phyloP scores from a whole-genome alignment of 2,113 vertebrate species.

The Ginglymostoma cirratum region DNA sequence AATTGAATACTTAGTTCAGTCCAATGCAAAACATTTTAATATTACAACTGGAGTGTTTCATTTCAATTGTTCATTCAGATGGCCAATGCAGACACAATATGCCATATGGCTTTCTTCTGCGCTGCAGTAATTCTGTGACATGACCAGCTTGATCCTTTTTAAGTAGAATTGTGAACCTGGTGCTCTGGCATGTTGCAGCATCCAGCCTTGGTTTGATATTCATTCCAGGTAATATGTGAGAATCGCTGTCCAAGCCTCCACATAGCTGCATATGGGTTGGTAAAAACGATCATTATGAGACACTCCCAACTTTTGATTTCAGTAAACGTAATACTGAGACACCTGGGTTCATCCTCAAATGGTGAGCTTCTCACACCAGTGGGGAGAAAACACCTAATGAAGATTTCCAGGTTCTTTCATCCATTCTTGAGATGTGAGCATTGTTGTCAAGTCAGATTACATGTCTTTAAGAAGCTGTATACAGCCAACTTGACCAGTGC shows the following conservation, averaged over 20 bases:
- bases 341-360: background rate
- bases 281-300: background rate
- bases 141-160: background rate
- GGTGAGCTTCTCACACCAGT: background rate
- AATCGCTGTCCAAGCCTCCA: background rate
- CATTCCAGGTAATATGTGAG: background rate
- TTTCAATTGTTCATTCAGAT: too few relatives aligned
- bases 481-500: background rate
- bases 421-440: background rate
- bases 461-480: background rate
- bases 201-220: background rate
- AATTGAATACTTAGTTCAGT: background rate
- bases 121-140: too few relatives aligned
- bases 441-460: background rate
- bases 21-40: background rate
- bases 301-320: background rate
- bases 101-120: too few relatives aligned
- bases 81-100: too few relatives aligned
- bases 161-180: background rate
- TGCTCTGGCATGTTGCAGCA: background rate
- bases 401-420: background rate
- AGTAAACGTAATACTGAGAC: background rate
- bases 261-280: background rate
- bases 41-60: too few relatives aligned
- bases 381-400: background rate